Evolutionary conservation across 2,113 vertebrate genomes (phyloP), one percentile per base, ranked within the genome.

Genomic region (Alethe castanea): DNA sequence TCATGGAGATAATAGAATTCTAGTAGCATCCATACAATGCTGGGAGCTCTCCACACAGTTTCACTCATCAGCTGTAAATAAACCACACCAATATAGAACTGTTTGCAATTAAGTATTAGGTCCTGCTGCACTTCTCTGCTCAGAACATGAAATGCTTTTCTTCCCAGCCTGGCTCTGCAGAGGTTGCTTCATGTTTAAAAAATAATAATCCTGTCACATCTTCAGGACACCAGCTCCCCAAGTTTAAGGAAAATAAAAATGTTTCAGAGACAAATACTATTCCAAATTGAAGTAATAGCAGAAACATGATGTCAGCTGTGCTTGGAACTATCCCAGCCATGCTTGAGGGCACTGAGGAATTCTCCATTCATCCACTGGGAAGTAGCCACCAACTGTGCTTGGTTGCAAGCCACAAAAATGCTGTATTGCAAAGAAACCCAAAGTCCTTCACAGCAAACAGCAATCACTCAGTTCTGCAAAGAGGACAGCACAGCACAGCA

Each of bases 1-100:
- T 86, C 71, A 91, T 59, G 8, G 72, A 81, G 78, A 76, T 71
- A 95, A 94, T 57, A 50, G 94, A 89, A 92, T 92, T 95, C 93
- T n/a, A 92, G 90, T 1, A 88, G 89, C 76, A 93, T 92, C 90
- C 65, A 64, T 14, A 86, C 89, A 82, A 25, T 76, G 56, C 78
- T 61, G 80, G 93, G 86, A 73, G 66, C 72, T 81, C 81, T 80
- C 65, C 88, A 81, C 79, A 94, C 56, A 80, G 52, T 79, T 94
- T 59, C 65, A 67, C 86, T 84, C 89, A 89, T 36, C 85, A 86
- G 81, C 84, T 95, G 81, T 64, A 95, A 91, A 92, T 61, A 77
- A 93, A 77, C 31, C 54, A 73, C 3, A 1, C 44, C 57, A 48
- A 93, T 78, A 86, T 74, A 85, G 59, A 76, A 42, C 20, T 44